Base-by-base conservation (phyloP, 2,888 invertebrate species). In the Tinea semifulvella region DNA sequence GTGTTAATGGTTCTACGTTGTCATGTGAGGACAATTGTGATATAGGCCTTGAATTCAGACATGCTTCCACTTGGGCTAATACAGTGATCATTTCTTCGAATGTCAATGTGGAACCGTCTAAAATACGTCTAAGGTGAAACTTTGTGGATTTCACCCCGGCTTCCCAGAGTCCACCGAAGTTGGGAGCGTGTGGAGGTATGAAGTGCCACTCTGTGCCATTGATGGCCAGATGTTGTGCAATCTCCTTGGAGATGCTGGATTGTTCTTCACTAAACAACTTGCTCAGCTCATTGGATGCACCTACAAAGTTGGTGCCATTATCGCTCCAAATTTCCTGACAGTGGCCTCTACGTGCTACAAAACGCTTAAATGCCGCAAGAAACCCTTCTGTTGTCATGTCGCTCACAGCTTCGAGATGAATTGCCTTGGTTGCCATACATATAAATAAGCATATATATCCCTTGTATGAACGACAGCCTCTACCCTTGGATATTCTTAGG, bases 361-460 rank as follows among this genome's bases (percentile, higher is more conserved):
- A 56, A 1, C 56, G 39, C 7, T 42, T 49, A 19, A 53, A 57
- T 0, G 52, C 56, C 2, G 53, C 52, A 2, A 56, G 13, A 47
- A 57, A 57, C 1, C 52, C 57, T 45, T 55, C 48, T 1, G 58
- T 46, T 1, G 56, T 52, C 1, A 61, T 47, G 8, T 56, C 56
- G 1, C 50, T 50, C 1, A 61, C 58, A 1, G 52, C 46, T 43
- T 63, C 62, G 0, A 62, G 28, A 43, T 60, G 60, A 5, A 58
- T 45, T 0, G 57, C 60, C 6, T 50, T 48, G 0, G 56, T 54
- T 0, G 47, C 46, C 50, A 56, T 47, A 27, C 57, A 58, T 2
- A 52, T 35, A 31, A 53, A 52, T 1, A 51, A 17, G 16, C 53
- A 52, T 3, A 46, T 46, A 13, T 46, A 46, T 7, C 46, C 46